Conservation (phyloP, 2,113 vertebrate species). For the Nibea albiflora region DNA sequence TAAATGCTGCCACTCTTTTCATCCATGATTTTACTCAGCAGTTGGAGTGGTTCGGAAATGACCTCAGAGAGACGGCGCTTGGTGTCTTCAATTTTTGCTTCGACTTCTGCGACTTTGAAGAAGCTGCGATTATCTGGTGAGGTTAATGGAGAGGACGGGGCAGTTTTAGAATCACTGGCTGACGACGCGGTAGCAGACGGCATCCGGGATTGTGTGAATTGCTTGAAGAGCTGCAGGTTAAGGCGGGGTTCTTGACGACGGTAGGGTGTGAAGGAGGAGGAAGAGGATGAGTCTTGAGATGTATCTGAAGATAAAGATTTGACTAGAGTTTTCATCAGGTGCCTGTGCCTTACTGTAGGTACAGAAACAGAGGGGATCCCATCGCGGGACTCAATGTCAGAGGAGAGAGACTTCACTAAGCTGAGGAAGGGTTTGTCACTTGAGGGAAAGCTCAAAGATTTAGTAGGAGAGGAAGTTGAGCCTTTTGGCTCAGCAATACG, state of each 20-base stretch:
- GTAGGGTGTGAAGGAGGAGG: conserved; percentile 68
- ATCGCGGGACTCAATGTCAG: conserved; percentile 91
- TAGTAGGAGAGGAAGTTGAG: conserved; percentile 86
- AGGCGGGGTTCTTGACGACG: conserved; percentile 91
- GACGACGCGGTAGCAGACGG: conserved; percentile 53
- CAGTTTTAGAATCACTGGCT: conserved; percentile 93
- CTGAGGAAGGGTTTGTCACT: conserved; percentile 88
- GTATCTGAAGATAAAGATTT: conserved; percentile 97
- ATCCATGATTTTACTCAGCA: conserved; percentile 97
- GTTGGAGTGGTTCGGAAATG: conserved; percentile 94
- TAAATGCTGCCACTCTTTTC: conserved; percentile 89
- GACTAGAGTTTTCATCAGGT: conserved; percentile 95
- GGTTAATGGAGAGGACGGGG: conserved; percentile 91
- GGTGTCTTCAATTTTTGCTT: conserved; percentile 97
- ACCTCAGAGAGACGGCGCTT: conserved; percentile 95
- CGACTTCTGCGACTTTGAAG: conserved; percentile 95
- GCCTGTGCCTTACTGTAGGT: conserved; percentile 86
- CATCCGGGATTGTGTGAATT: conserved; percentile 92
- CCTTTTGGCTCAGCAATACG: conserved; percentile 84
- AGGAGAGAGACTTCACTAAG: conserved; percentile 92
- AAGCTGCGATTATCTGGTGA: conserved; percentile 95
- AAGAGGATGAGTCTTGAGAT: conserved; percentile 84
- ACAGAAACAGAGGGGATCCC: conserved; percentile 75
- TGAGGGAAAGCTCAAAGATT: conserved; percentile 84
- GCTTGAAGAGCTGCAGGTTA: conserved; percentile 97